Percentiles rank a stretch among this genome's conserved stretches.
Evolutionary conservation across 2,113 vertebrate genomes (phyloP).

Genomic region (Nycticebus coucang): DNA sequence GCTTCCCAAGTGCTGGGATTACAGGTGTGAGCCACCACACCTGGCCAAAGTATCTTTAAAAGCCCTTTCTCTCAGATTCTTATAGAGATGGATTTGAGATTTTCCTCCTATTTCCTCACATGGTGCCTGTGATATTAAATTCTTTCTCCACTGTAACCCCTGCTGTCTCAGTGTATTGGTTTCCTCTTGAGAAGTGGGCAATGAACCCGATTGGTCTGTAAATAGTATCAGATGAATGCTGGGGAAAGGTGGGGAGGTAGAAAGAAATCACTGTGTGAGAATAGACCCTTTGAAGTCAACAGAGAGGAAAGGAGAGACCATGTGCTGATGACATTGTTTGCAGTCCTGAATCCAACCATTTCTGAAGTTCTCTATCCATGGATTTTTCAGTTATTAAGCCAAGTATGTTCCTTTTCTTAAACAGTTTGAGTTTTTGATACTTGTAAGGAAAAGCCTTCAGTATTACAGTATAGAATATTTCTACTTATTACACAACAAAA

Average conservation of each 20-base stretch:
- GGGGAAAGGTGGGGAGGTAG: not conserved
- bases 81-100: too few species aligned
- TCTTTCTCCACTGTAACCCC: too few species aligned
- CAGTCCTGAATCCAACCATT: not conserved
- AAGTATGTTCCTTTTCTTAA: conserved; percentile 8
- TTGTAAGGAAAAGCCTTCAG: conserved; percentile 9
- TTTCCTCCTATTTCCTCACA: too few species aligned
- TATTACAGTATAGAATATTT: conserved; percentile 39
- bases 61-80: too few species aligned
- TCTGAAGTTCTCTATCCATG: not conserved
- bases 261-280: conserved; percentile 5
- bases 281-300: not conserved
- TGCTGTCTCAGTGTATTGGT: too few species aligned
- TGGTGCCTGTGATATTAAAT: too few species aligned
- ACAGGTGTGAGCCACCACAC: too few species aligned
- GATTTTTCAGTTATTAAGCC: conserved; percentile 38
- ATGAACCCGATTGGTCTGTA: too few species aligned
- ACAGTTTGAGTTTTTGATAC: conserved; percentile 48
- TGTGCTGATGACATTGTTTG: not conserved
- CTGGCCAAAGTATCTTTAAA: too few species aligned
- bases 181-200: too few species aligned
- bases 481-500: conserved; percentile 15
- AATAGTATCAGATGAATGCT: not conserved
- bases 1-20: too few species aligned
- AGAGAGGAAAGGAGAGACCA: not conserved